A percentile compares a stretch with the other conserved stretches of the same genome.
Evolutionary conservation across 2,797 vertebrate species (phyloP).

Genomic region (Pyrocephalus nanus): DNA sequence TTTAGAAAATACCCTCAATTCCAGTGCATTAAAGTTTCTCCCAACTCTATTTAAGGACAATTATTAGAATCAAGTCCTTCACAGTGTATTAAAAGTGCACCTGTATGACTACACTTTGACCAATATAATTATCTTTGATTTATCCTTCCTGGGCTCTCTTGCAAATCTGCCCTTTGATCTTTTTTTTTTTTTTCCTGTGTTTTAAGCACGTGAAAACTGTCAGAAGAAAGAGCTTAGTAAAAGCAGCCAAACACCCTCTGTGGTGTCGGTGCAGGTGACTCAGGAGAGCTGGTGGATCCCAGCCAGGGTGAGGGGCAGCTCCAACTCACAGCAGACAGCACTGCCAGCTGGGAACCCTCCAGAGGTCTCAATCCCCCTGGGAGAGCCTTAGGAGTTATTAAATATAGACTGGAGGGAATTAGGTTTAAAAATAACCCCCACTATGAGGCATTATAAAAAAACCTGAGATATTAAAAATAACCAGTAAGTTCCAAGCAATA

Average conservation of each 20-base stretch:
- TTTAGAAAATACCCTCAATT: neutral
- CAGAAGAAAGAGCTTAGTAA: neutral
- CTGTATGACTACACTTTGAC: neutral
- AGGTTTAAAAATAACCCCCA: neutral
- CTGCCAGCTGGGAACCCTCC: neutral
- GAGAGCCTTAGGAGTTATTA: neutral
- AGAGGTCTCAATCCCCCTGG: neutral
- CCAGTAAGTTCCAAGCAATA: neutral
- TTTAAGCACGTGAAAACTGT: neutral
- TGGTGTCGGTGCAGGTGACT: neutral
- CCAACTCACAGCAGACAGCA: neutral
- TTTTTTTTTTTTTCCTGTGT: neutral
- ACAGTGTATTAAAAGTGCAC: neutral
- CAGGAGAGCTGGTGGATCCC: neutral
- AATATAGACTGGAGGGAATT: neutral
- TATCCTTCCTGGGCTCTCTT: neutral
- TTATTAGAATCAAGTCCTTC: neutral
- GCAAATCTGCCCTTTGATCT: constrained; percentile 1
- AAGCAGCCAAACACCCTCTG: neutral
- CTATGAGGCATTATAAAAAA: neutral
- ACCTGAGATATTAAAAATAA: neutral
- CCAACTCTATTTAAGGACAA: neutral
- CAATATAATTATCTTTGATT: neutral
- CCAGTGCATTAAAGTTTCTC: neutral
- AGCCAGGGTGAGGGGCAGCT: neutral